phyloP scores from a whole-genome alignment of 2,888 invertebrate species.

The Troglohyphantes excavatus region DNA sequence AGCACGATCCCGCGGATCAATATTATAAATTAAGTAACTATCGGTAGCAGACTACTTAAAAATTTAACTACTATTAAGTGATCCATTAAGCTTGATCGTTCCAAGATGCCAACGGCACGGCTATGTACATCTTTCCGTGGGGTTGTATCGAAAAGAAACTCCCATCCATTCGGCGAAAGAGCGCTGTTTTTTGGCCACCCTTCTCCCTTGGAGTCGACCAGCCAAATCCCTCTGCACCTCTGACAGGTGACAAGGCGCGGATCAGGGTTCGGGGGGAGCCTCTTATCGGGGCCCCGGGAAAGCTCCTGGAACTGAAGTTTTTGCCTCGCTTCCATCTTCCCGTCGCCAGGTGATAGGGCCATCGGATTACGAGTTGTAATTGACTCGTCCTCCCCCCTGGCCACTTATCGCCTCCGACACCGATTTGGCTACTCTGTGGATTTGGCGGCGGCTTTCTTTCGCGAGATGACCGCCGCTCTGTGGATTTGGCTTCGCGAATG shows the following conservation, averaged over 20 bases:
- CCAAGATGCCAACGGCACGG: too few species aligned
- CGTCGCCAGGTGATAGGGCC: slow-evolving; percentile 40
- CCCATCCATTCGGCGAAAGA: slow-evolving; percentile 14
- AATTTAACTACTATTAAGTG: too few species aligned
- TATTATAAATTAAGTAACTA: too few species aligned
- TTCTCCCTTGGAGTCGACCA: slow-evolving; percentile 43
- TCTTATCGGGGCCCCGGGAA: slow-evolving; percentile 71
- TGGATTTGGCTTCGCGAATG: not conserved
- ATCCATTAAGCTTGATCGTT: too few species aligned
- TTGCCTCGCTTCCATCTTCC: slow-evolving; percentile 49
- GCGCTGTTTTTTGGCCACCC: slow-evolving; percentile 43
- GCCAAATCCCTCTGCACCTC: slow-evolving; percentile 66
- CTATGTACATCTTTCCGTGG: too few species aligned
- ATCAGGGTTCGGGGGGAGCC: slow-evolving; percentile 58
- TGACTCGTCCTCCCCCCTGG: slow-evolving; percentile 49
- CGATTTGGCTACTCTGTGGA: slow-evolving; percentile 3
- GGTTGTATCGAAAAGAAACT: too few species aligned
- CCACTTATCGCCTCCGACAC: slow-evolving; percentile 36
- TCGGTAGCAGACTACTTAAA: too few species aligned
- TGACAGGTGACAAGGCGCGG: slow-evolving; percentile 78
- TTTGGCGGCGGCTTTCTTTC: slow-evolving; percentile 7
- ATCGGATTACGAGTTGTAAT: slow-evolving; percentile 76
- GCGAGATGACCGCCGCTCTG: slow-evolving; percentile 17
- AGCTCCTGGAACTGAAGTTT: slow-evolving; percentile 76
- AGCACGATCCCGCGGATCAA: too few species aligned